Evolutionary conservation across 2,888 invertebrate genomes (phyloP), one percentile per base, ranked within the genome.

Genomic region (Andrena fulva): DNA sequence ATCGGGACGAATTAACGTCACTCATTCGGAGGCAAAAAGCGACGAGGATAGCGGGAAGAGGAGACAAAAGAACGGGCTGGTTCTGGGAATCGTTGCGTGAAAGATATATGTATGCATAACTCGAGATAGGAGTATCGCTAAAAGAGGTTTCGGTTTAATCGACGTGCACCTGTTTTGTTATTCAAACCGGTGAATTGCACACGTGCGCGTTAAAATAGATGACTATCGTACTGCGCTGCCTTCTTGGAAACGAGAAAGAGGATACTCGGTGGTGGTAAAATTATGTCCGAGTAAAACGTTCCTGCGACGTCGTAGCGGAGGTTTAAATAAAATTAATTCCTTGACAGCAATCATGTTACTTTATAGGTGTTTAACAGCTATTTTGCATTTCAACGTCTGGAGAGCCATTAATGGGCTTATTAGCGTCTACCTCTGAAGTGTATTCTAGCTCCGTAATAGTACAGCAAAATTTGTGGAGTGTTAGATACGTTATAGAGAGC

Each of bases 1-100:
- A 90, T 92, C 91, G 90, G 89, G 87, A 87, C 85, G 86, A 92
- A 92, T 92, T 91, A 92, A 89, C 89, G 89, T 89, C 91, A 89
- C 89, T 92, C 90, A 91, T 91, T 92, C 90, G 89, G 88, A 89
- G 88, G 87, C 89, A 91, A 91, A 91, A 42, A 42, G 88, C 84
- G 87, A 80, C 75, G 73, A 85, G 85, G 86, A 91, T 91, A 90
- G 91, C 90, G 86, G 85, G 42, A 42, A 42, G 16, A 42, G 42
- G 42, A 42, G 42, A 42, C 16, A 42, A 42, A 42, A 42, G 42
- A 42, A 83, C 77, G 82, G 73, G 50, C 50, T 63, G 69, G 16
- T 77, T 71, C 60, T 56, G 63, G 52, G 59, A 76, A 67, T 59
- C 54, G 50, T 31, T 29, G 60, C 52, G 31, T 27, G 33, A 63